Conservation (phyloP, 2,797 vertebrate species). For the Halcyon leucocephala region DNA sequence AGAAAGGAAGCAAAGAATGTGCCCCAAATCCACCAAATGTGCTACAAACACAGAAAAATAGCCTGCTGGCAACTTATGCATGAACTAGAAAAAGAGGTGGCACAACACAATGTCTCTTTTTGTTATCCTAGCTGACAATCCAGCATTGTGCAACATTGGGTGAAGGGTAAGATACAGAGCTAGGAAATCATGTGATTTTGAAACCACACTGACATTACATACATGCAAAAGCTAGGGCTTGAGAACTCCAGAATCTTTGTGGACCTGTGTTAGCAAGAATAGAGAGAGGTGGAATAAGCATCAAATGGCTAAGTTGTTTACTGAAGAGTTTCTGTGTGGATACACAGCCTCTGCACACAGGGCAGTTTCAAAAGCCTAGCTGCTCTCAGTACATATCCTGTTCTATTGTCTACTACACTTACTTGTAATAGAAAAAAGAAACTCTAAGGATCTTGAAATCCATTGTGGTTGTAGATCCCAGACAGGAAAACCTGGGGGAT, state of each 20-base stretch:
- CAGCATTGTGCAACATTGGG: not conserved
- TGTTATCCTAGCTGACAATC: not conserved
- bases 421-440: not conserved
- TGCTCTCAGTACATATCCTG: not conserved
- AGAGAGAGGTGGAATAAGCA: constrained; percentile 56
- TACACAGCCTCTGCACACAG: not conserved
- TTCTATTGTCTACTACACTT: not conserved
- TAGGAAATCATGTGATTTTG: constrained; percentile 18
- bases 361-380: not conserved
- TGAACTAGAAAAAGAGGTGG: constrained; percentile 33
- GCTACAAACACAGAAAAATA: constrained; percentile 27
- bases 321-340: not conserved
- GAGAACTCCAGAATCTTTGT: constrained; percentile 36
- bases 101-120: constrained; percentile 38
- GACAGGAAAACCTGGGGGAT: not conserved
- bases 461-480: not conserved
- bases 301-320: not conserved
- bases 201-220: constrained; percentile 38
- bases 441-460: not conserved
- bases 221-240: constrained; percentile 52
- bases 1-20: constrained; percentile 40
- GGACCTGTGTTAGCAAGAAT: constrained; percentile 56
- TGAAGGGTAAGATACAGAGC: constrained; percentile 15
- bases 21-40: constrained; percentile 34
- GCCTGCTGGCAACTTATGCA: not conserved